Evolutionary conservation across 2,888 invertebrate species (phyloP).

Genomic region (Acheta domesticus): DNA sequence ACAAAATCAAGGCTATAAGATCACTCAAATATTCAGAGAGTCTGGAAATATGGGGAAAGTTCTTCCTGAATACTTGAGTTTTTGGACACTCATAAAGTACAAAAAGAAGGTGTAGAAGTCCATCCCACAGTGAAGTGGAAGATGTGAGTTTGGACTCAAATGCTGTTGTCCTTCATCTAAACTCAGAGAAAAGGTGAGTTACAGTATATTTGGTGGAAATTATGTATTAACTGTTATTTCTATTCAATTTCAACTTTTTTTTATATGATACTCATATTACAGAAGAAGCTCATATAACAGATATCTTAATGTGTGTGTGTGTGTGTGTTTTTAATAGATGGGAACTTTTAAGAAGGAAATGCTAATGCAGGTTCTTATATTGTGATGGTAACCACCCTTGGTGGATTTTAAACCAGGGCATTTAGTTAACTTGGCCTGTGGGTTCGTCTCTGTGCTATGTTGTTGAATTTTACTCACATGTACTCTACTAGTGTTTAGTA

Average conservation of each 20-base stretch:
- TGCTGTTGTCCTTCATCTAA: conserved; percentile 51
- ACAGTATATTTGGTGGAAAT: neutral
- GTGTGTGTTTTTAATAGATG: too few relatives aligned
- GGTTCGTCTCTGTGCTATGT: too few relatives aligned
- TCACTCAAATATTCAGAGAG: conserved; percentile 82
- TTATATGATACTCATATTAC: neutral
- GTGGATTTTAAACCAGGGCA: too few relatives aligned
- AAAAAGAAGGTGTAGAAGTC: conserved; percentile 65
- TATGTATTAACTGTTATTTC: too few relatives aligned
- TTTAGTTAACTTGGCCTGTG: too few relatives aligned
- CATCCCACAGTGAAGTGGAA: conserved; percentile 51
- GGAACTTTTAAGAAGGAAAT: too few relatives aligned
- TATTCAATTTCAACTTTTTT: neutral
- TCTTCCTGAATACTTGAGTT: conserved; percentile 83
- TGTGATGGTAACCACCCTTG: too few relatives aligned
- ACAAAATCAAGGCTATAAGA: conserved; percentile 40
- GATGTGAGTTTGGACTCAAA: conserved; percentile 45
- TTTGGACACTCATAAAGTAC: conserved; percentile 80
- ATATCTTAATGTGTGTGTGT: too few relatives aligned
- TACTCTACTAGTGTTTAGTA: too few relatives aligned
- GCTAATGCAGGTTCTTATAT: too few relatives aligned
- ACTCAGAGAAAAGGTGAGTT: conserved; percentile 51
- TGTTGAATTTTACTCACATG: too few relatives aligned
- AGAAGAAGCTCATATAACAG: too few relatives aligned
- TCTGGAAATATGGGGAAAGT: conserved; percentile 78